phyloP scores from a whole-genome alignment of 2,113 vertebrate species.

The Stigmatopora nigra region DNA sequence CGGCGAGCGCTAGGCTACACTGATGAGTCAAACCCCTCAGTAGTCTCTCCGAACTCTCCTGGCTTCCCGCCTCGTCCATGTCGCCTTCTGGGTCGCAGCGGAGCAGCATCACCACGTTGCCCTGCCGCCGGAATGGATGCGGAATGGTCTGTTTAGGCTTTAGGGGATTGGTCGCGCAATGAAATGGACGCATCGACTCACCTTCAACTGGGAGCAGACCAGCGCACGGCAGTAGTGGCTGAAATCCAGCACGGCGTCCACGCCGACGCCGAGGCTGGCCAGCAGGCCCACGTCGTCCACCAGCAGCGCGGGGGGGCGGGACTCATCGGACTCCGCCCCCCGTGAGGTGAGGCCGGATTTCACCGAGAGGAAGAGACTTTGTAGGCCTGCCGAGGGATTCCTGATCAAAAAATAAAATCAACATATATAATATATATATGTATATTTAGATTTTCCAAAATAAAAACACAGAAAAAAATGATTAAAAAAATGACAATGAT shows the following conservation, averaged over 20 bases:
- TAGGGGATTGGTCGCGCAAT: too few relatives aligned
- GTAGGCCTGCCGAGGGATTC: slow-evolving; percentile 57
- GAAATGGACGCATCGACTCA: neutral
- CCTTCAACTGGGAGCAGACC: slow-evolving; percentile 77
- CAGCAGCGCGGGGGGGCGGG: slow-evolving; percentile 75
- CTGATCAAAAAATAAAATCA: slow-evolving; percentile 10
- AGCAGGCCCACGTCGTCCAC: slow-evolving; percentile 83
- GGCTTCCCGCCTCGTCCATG: neutral
- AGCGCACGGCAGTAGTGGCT: slow-evolving; percentile 82
- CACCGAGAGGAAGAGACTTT: slow-evolving; percentile 73
- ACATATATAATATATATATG: too few relatives aligned
- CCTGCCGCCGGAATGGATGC: slow-evolving; percentile 59
- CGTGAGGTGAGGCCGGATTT: slow-evolving; percentile 45
- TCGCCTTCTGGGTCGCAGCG: slow-evolving; percentile 65
- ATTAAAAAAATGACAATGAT: too few relatives aligned
- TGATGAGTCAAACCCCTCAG: slow-evolving; percentile 79
- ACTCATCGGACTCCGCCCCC: slow-evolving; percentile 10
- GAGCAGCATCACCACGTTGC: slow-evolving; percentile 77
- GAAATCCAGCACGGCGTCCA: slow-evolving; percentile 76
- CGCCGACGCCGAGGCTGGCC: slow-evolving; percentile 75
- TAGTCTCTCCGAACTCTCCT: slow-evolving; percentile 70
- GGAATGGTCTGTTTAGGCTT: neutral
- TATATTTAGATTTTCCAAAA: too few relatives aligned
- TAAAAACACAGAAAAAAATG: too few relatives aligned
- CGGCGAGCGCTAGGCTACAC: slow-evolving; percentile 76